phyloP scores from a whole-genome alignment of 35 echinoderm and acorn worm species.

The Heliocidaris erythrogramma region DNA sequence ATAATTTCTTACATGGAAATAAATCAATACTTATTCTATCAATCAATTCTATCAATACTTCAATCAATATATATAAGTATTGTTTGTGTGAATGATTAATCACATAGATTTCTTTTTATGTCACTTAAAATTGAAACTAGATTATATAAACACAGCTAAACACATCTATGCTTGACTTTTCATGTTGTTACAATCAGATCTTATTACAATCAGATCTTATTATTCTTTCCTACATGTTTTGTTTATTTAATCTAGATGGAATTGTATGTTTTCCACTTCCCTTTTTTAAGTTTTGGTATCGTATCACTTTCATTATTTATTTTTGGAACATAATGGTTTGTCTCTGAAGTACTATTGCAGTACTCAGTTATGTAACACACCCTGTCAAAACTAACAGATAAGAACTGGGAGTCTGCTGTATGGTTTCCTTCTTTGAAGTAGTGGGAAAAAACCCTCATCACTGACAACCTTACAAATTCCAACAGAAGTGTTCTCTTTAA shows the following conservation, averaged over 20 bases:
- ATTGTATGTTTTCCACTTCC: not conserved
- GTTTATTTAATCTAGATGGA: no score
- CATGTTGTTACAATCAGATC: not conserved
- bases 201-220: not conserved
- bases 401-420: not conserved
- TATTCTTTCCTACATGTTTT: not conserved
- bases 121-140: not conserved
- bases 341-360: not conserved
- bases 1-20: no score
- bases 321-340: not conserved
- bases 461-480: not conserved
- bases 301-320: not conserved
- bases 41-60: no score
- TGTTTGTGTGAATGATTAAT: no score
- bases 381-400: not conserved
- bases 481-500: not conserved
- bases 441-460: not conserved
- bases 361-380: not conserved
- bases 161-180: not conserved
- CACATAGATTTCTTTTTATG: no score
- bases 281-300: not conserved
- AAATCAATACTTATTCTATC: no score
- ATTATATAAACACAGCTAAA: not conserved
- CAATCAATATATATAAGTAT: no score
- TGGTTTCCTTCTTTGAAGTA: not conserved